phyloP scores from a whole-genome alignment of 2,888 invertebrate genomes.

The Kryphioiulus occultus region DNA sequence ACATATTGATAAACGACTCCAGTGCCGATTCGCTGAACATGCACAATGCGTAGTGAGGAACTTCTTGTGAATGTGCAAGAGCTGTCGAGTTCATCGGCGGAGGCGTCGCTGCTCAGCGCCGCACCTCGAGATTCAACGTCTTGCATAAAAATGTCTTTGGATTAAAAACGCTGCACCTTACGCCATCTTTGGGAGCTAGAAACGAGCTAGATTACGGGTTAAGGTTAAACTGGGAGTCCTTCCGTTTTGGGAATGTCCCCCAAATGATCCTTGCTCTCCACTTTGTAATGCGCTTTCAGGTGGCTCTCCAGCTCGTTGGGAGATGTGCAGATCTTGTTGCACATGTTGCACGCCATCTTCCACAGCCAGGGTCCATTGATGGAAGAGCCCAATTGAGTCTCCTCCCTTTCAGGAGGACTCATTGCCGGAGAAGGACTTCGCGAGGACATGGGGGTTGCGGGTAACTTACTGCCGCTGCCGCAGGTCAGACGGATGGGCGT shows the following conservation, averaged over 20 bases:
- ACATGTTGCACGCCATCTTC: slow-evolving; percentile 56
- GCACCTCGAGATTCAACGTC: neutral
- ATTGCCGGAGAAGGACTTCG: slow-evolving; percentile 43
- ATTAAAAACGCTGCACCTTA: neutral
- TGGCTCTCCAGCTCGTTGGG: slow-evolving; percentile 56
- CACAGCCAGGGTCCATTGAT: slow-evolving; percentile 54
- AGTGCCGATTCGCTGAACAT: neutral
- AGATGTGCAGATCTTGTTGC: slow-evolving; percentile 56
- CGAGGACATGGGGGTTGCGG: slow-evolving; percentile 3
- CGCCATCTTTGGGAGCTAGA: slow-evolving; percentile 33
- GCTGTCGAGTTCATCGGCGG: neutral
- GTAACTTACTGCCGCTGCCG: slow-evolving; percentile 24
- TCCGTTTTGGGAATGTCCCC: slow-evolving; percentile 47
- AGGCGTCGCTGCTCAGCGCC: neutral
- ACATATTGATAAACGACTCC: slow-evolving; percentile 21
- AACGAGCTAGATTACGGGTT: neutral
- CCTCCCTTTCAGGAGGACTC: slow-evolving; percentile 18
- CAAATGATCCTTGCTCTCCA: slow-evolving; percentile 47
- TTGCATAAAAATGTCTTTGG: slow-evolving; percentile 37
- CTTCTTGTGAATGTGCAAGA: slow-evolving; percentile 32
- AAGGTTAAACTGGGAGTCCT: slow-evolving; percentile 43
- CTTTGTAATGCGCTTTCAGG: slow-evolving; percentile 55
- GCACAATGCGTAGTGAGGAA: slow-evolving; percentile 21
- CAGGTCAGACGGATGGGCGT: neutral
- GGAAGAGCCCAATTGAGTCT: neutral